Conservation (phyloP, 2,797 vertebrate species). For the Crocidura indochinensis region DNA sequence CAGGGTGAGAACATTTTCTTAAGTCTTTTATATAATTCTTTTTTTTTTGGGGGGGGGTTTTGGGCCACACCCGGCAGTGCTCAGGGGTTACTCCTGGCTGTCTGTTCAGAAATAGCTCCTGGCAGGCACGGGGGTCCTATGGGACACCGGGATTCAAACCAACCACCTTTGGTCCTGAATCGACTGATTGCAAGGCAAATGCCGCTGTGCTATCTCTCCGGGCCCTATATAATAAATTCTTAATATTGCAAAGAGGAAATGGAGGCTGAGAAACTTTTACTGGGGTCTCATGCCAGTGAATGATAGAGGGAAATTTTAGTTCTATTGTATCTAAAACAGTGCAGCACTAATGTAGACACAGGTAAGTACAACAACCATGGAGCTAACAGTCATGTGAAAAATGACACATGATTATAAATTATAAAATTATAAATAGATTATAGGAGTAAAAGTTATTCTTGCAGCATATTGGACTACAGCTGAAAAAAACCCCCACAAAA, state of each 20-base stretch:
- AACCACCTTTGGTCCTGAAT: no score
- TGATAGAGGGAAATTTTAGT: background rate
- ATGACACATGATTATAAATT: background rate
- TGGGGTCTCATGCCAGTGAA: background rate
- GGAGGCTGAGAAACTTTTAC: background rate
- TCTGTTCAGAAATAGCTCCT: no score
- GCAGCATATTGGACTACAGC: background rate
- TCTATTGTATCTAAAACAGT: background rate
- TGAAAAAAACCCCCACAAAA: conserved; percentile 28
- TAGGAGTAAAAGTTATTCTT: background rate
- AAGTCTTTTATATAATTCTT: background rate
- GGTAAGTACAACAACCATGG: background rate
- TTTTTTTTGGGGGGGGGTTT: no score
- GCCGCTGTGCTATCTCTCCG: no score
- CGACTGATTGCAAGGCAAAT: no score
- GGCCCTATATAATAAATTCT: background rate
- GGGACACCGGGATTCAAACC: no score
- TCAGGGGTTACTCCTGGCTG: no score
- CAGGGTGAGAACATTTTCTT: background rate
- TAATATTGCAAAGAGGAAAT: background rate
- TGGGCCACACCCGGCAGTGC: no score
- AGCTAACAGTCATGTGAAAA: background rate
- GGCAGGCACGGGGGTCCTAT: no score
- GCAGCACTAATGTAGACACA: background rate
- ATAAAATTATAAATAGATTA: background rate